These are phyloP conservation scores for Cynopterus sphinx DNA, from an alignment of 2,797 vertebrate genomes.

Conservation along the genomic window DNA sequence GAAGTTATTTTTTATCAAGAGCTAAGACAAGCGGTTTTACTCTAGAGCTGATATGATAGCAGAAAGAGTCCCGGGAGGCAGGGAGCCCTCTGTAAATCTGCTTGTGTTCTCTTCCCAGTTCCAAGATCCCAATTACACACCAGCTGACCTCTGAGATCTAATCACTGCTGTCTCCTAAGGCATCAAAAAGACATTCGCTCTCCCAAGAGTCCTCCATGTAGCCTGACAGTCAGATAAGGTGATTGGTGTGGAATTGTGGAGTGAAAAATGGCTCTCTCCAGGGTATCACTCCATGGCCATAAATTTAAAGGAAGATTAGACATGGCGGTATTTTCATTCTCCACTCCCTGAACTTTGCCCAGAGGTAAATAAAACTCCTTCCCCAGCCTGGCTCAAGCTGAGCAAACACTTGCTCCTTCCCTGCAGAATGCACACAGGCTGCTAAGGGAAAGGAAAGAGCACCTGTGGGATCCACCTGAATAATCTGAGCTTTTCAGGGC, in stretches of 20 bases:
- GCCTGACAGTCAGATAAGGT: not conserved
- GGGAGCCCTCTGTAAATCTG: not conserved
- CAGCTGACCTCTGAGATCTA: not conserved
- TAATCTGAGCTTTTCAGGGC: not conserved
- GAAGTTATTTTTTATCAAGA: not conserved
- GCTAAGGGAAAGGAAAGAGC: not conserved
- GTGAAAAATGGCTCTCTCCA: not conserved
- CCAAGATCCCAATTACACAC: not conserved
- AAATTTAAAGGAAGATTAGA: not conserved
- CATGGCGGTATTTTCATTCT: not conserved
- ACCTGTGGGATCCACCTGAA: not conserved
- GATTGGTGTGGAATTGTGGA: not conserved
- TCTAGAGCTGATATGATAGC: not conserved
- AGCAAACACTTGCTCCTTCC: not conserved
- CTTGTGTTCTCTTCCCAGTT: not conserved
- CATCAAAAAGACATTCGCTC: not conserved
- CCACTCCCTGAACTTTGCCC: not conserved
- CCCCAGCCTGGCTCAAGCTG: not conserved
- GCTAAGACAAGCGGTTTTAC: not conserved
- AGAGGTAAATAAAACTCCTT: not conserved
- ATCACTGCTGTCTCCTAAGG: not conserved
- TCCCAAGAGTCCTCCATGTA: not conserved
- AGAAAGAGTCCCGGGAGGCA: not conserved
- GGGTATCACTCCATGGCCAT: not conserved
- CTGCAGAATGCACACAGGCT: fast-evolving